Evolutionary conservation across 2,797 vertebrate species (phyloP), one percentile per base, ranked within the genome.

Genomic region (Geotrypetes seraphini): DNA sequence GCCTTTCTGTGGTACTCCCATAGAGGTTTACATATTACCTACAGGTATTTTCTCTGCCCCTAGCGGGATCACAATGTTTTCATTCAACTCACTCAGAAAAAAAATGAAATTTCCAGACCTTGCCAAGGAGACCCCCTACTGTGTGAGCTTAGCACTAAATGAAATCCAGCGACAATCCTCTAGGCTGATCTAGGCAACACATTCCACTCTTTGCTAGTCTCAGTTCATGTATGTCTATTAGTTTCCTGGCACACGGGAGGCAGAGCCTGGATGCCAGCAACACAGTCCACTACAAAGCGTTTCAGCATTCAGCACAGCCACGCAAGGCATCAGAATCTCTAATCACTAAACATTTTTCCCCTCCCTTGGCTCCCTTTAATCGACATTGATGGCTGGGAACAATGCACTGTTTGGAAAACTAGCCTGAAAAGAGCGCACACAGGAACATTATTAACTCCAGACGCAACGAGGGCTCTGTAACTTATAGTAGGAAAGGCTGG

Each of bases 241-340:
- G 33, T 43, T 37, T 33, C 35, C 40, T 2, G 3, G 63, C 50
- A 56, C 41, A 26, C 13, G 1, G 36, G 43, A 43, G 51, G 36
- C 34, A 2, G n/a, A 17, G 24, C 38, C 22, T 15, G 28, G 55
- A 39, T 50, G 43, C 47, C 62, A 38, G 53, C 6, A 10, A 63
- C 3, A 1, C 49, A 61, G 43, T 44, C 7, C 5, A 47, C 36
- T 23, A 41, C 43, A 1, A 10, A 28, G 56, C 50, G 16, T 69
- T 57, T 65, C 69, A n/a, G n/a, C 63, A 58, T 44, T 53, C 59
- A 73, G 48, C 43, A 57, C 56, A 65, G 57, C 59, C 56, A 63
- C 48, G 40, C 43, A 45, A 58, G 51, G 58, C 57, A 21, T 57
- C 47, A 65, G 63, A 60, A 43, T n/a, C 28, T 15, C 13, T 10